Percentiles rank a stretch among this genome's conserved stretches.
Evolutionary conservation across 2,888 invertebrate genomes (phyloP).

Genomic region (Pollenia amentaria): DNA sequence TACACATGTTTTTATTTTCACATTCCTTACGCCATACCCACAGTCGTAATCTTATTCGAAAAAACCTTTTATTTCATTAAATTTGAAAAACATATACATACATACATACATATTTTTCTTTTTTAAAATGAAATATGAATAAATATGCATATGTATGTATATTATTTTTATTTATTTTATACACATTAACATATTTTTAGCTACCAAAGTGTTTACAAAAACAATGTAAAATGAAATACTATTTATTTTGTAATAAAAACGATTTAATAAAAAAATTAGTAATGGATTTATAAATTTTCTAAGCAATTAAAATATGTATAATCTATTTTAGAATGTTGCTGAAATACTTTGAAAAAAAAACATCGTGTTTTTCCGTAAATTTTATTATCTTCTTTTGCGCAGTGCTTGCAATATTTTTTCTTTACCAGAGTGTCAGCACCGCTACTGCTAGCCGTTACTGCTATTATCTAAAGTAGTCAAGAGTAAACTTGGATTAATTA

Average conservation of each 20-base stretch:
- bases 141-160: no score
- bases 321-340: background rate
- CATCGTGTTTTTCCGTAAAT: background rate
- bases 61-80: background rate
- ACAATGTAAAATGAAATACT: background rate
- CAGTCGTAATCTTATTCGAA: background rate
- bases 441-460: background rate
- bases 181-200: background rate
- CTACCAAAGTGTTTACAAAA: background rate
- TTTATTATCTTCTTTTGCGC: slow-evolving; percentile 8
- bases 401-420: slow-evolving; percentile 14
- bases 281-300: background rate
- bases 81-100: background rate
- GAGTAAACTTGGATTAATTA: no score
- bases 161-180: no score
- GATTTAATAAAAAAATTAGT: background rate
- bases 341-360: slow-evolving; percentile 4
- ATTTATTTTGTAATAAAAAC: slow-evolving; percentile 9
- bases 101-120: background rate
- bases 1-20: no score
- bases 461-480: no score
- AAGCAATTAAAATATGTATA: slow-evolving; percentile 2
- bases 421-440: background rate
- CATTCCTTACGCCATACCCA: no score
- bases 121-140: background rate